Evolutionary conservation across 2,113 vertebrate genomes (phyloP), one percentile per base, ranked within the genome.

Genomic region (Pachypanchax playfairii): DNA sequence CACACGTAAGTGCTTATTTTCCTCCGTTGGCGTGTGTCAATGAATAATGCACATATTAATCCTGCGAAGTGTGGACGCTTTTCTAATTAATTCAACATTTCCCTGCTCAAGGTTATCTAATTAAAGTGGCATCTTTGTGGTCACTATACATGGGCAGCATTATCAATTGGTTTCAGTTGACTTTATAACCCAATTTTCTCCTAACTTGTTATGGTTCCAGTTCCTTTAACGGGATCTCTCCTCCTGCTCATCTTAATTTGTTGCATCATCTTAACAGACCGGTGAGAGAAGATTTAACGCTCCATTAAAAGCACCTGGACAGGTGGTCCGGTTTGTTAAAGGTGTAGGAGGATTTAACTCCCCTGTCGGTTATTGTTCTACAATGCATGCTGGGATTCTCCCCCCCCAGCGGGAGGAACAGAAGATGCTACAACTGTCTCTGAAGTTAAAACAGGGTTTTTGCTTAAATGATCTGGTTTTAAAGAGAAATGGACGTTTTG

Each of bases 11-110:
- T 55, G 74, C 76, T 75, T 81, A 42, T 73, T 60, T 60, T 67
- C 11, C 13, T 53, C 65, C 33, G 53, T 46, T 78, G 52, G 65
- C 4, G 31, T 35, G 49, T 53, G 69, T 46, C 56, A 5, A 84
- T 89, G 74, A 89, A 87, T 85, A 84, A 88, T 86, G 75, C 67
- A 88, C 77, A 80, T 62, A 57, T 77, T 81, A 83, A 85, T 80
- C 54, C 29, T 14, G 4, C 12, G 57, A 83, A 56, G 70, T 78
- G 83, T 81, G 63, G 77, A 65, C 47, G 42, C 44, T 65, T 66
- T 75, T 50, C 66, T 64, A 79, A 87, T 85, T 71, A 70, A 54
- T 73, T 74, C 70, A 55, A 43, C 39, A 48, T 70, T 77, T 73
- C 17, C 60, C 15, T 20, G 57, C 69, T 73, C 46, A 21, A 43